Evolutionary conservation across 1,140 invertebrate species (phyloP), one percentile per base, ranked within the genome.

Genomic region (Drosophila quadrilineata): DNA sequence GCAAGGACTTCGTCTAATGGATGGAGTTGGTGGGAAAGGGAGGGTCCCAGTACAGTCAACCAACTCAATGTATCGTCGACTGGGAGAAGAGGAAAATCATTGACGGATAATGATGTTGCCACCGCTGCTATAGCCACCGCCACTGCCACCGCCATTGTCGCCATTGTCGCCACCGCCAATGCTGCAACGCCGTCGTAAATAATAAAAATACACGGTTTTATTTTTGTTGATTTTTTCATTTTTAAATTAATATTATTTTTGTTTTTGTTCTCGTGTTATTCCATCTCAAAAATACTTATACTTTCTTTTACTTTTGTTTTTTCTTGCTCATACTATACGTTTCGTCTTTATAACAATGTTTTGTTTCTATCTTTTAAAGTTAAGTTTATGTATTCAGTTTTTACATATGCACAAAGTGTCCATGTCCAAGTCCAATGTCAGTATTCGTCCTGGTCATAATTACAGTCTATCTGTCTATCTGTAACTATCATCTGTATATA

Each of bases 181-280:
- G 40, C n/a, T 22, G 60, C 43, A 40, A 58, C 48, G n/a, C n/a
- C n/a, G n/a, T 33, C 53, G 40, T 52, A 77, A 82, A 84, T 85
- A 87, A 87, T 86, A 87, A 87, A 86, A 86, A 87, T 82, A 87
- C 82, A 86, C 79, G 58, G 45, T 82, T 72, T 72, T 68, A 68
- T 71, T 68, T 82, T 82, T 82, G 77, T 70, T 66, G 56, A 59
- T 58, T 82, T 82, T 65, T 71, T 62, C 28, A 43, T 82, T 82
- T 82, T 80, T 70, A 82, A 82, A 82, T 85, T 84, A 82, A 84
- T 87, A 85, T 84, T 87, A 85, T 86, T 85, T 85, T 75, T 86
- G n/a, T n/a, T n/a, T n/a, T n/a, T n/a, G n/a, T n/a, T n/a, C n/a
- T 85, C 82, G 82, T 70, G 76, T 71, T 75, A 73, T 86, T 86